Base-by-base conservation (phyloP, 2,113 vertebrate species). In the Micronycteris hirsuta region DNA sequence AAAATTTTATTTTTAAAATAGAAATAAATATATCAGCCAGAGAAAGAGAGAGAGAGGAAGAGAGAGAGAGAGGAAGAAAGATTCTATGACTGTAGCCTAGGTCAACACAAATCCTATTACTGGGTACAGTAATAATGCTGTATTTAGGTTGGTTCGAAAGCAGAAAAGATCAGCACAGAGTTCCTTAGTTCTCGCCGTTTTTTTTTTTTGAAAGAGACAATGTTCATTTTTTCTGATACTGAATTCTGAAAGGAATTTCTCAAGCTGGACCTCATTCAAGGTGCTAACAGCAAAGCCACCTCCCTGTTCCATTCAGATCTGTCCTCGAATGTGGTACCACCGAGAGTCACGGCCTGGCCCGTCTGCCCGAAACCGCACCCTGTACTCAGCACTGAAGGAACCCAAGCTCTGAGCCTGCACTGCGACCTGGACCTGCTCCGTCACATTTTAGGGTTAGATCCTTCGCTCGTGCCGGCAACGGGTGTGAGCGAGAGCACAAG, bases 241-340 rank as follows among this genome's bases (percentile, higher is more conserved):
- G 43, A 85, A 82, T 91, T 91, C 41, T 77, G 26, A 71, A 85
- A 54, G 56, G 45, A 56, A 65, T 89, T 45, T 92, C 78, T 38
- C 73, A 47, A 54, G 11, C 1, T 52, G 45, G 52, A 2, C 52
- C 67, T 78, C n/a, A 22, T 5, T n/a, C 3, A 4, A 12, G 45
- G n/a, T 61, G 65, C n/a, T 81, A 31, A 24, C 19, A 5, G 20
- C n/a, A 38, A 5, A 49, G 45, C 73, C 3, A 5, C 14, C 19
- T 54, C 38, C 33, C 1, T 24, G 4, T 15, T 31, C 41, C 19
- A 11, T 65, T 88, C 7, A 9, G 17, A 6, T 20, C 73, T 43
- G 41, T 31, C 58, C 38, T 41, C 38, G 20, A 12, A 10, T 0
- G 2, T 2, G 10, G 15, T n/a, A 14, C 47, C 52, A 58, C 49